Evolutionary conservation across 2,113 vertebrate genomes (phyloP), one percentile per base, ranked within the genome.

Genomic region (Perccottus glenii): DNA sequence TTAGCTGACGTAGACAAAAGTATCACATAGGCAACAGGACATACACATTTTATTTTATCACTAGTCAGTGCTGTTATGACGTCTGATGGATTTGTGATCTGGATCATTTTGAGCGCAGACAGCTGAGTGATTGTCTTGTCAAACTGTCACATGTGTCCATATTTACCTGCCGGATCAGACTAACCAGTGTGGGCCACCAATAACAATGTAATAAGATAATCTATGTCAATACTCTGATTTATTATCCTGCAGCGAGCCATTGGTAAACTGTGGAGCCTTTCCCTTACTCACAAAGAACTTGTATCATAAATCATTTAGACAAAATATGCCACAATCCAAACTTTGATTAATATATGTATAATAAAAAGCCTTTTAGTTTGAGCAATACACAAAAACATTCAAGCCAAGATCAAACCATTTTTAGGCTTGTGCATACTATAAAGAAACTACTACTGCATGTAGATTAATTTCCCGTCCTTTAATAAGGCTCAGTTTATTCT

Each of bases 361-460:
- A 65, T 75, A 67, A 70, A 76, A 76, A 72, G 40, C 64, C 73
- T 88, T 80, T 88, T 76, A 88, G 66, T 80, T 63, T 82, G 56
- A 90, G 87, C 81, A 81, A 58, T 87, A 73, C 47, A 16, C 14
- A 46, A 35, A 44, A 44, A 70, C 45, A 58, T 64, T 64, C 38
- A 49, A 51, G 43, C 57, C 48, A 44, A 42, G 32, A 65, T 48
- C 6, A 69, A 67, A 72, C 56, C 32, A 5, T 52, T 43, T 53
- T 53, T 11, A 53, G 33, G n/a, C 7, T 4, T 27, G 19, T 27
- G 19, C 19, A 27, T 27, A 9, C 51, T 11, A 40, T 40, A 58
- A 58, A 58, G 9, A 58, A 27, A 42, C 15, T 58, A 3, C 40
- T 42, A 42, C 16, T 16, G 38, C 4, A 12, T 42, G 56, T 58